Conservation (phyloP, 1,140 invertebrate species). For the Cyrtorhinus lividipennis region DNA sequence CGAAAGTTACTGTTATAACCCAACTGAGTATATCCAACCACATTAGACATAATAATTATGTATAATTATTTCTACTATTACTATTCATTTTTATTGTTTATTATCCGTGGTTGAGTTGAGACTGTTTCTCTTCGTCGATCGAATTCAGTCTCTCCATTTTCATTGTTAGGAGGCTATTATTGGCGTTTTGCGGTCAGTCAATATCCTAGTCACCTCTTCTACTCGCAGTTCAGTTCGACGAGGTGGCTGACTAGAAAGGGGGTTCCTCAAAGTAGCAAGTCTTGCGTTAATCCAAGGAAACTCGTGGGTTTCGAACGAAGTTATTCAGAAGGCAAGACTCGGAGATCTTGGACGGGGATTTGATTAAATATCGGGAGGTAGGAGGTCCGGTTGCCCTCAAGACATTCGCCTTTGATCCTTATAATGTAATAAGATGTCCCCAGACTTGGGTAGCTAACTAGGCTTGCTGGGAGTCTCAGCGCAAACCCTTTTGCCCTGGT, state of each 20-base stretch:
- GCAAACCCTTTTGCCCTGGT: background rate
- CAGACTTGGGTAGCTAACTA: constrained; percentile 6
- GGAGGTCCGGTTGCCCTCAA: constrained; percentile 4
- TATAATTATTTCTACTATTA: too few species aligned
- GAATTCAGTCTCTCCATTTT: too few species aligned
- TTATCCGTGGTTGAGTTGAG: too few species aligned
- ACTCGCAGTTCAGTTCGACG: too few species aligned
- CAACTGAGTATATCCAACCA: too few species aligned
- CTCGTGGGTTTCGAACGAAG: background rate
- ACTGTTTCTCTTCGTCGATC: too few species aligned
- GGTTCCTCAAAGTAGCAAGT: constrained; percentile 12
- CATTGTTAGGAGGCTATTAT: too few species aligned
- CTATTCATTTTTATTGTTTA: too few species aligned
- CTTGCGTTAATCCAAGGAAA: constrained; percentile 10
- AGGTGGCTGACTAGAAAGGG: background rate
- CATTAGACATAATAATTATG: too few species aligned
- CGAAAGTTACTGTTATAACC: too few species aligned
- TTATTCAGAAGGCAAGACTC: background rate
- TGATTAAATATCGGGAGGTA: constrained; percentile 14
- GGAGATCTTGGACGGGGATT: background rate
- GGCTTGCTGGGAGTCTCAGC: background rate
- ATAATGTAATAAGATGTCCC: constrained; percentile 17
- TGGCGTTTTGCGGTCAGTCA: too few species aligned
- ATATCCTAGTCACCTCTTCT: too few species aligned
- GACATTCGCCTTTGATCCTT: constrained; percentile 11